These are phyloP conservation scores for Prochilodus magdalenae DNA, from an alignment of 2,113 vertebrate species.

Conservation along the genomic window DNA sequence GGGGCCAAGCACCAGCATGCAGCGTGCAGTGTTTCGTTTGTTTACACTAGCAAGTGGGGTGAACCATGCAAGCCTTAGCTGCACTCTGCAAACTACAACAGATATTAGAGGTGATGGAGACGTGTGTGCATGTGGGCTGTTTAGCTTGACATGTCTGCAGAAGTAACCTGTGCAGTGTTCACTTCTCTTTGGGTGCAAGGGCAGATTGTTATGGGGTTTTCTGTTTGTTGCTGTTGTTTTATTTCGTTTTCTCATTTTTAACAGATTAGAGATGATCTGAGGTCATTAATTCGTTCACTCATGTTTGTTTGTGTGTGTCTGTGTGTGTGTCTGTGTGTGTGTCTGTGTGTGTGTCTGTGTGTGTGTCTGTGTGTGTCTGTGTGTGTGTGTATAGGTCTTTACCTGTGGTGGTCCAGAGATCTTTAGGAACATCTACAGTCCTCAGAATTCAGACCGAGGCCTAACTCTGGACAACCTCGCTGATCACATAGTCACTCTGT, in stretches of 20 bases:
- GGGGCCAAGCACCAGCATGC: no score
- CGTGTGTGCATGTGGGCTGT: no score
- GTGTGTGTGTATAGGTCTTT: slow-evolving; percentile 83
- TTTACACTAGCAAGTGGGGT: no score
- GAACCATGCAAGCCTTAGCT: no score
- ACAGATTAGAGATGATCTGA: not conserved
- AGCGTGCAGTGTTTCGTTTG: no score
- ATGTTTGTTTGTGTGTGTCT: not conserved
- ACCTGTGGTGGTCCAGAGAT: slow-evolving; percentile 87
- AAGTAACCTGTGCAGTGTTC: no score
- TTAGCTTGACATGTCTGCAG: no score
- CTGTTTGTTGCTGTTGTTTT: not conserved
- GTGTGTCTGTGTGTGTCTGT: not conserved
- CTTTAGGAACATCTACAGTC: slow-evolving; percentile 90
- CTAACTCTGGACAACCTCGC: slow-evolving; percentile 84
- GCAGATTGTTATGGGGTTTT: not conserved
- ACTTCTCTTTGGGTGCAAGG: no score
- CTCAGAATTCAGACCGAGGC: slow-evolving; percentile 79
- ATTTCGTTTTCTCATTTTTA: not conserved
- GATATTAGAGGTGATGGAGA: no score
- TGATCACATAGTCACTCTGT: slow-evolving; percentile 91
- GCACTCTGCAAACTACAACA: no score
- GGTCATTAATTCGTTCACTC: not conserved
- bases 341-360: slow-evolving; percentile 79
- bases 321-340: slow-evolving; percentile 89